Evolutionary conservation across 2,113 vertebrate genomes (phyloP).

Genomic region (Oreochromis spilurus): DNA sequence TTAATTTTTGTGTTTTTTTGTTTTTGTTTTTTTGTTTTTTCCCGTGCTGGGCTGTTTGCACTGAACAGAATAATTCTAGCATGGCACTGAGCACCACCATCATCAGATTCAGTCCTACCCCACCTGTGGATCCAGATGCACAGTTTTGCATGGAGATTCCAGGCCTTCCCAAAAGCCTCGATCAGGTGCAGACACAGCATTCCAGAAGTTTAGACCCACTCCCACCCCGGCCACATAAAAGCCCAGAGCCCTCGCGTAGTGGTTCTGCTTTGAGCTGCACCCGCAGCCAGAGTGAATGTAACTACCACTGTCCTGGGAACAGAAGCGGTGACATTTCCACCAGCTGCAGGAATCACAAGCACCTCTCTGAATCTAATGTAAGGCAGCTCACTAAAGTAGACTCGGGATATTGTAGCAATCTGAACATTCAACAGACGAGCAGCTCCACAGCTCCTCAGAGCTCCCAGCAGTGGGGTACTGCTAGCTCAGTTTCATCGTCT

Average conservation of each 20-base stretch:
- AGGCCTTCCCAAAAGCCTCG: background rate
- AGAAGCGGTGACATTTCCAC: background rate
- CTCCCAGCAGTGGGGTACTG: conserved; percentile 37
- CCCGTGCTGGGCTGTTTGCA: background rate
- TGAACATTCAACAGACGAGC: conserved; percentile 62
- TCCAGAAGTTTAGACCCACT: conserved; percentile 58
- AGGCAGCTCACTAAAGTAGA: conserved; percentile 58
- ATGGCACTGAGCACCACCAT: conserved; percentile 88
- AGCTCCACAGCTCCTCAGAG: conserved; percentile 7
- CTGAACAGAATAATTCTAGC: conserved; percentile 72
- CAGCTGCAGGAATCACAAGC: conserved; percentile 5
- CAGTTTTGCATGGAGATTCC: conserved; percentile 1
- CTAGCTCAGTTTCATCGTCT: background rate
- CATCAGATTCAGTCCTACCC: conserved; percentile 81
- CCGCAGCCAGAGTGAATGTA: conserved; percentile 59
- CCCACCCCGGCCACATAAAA: conserved; percentile 27
- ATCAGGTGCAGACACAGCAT: conserved; percentile 25
- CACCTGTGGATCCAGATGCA: conserved; percentile 60
- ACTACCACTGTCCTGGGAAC: conserved; percentile 5
- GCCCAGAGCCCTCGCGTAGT: background rate
- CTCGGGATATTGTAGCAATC: conserved; percentile 73
- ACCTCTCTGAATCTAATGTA: conserved; percentile 6
- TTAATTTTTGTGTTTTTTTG: background rate
- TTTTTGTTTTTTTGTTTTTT: too few relatives aligned
- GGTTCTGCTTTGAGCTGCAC: conserved; percentile 37